phyloP scores from a whole-genome alignment of 2,113 vertebrate genomes.

The Tychaedon coryphoeus region DNA sequence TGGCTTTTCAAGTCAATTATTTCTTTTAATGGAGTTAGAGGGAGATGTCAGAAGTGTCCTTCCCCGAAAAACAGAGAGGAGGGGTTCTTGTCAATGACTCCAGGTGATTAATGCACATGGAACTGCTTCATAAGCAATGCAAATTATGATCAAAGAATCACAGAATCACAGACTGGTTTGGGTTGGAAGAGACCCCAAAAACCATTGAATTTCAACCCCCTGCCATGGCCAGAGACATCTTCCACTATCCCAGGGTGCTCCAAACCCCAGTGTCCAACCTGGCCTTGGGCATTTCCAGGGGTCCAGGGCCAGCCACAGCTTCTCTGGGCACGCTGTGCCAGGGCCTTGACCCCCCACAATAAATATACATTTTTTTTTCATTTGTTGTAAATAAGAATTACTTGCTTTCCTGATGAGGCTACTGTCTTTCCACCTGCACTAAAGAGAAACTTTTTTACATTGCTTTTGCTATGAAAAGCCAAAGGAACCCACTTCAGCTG shows the following conservation, averaged over 20 bases:
- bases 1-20: background rate
- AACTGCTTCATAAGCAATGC: background rate
- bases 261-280: rapidly evolving
- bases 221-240: rapidly evolving
- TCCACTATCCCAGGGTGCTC: rapidly evolving
- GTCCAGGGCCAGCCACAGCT: background rate
- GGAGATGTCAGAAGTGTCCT: background rate
- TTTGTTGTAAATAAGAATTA: background rate
- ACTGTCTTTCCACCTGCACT: rapidly evolving
- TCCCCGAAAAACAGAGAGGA: background rate
- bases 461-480: background rate
- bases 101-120: background rate
- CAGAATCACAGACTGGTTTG: background rate
- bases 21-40: background rate
- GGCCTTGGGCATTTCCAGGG: background rate
- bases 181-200: background rate
- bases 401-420: background rate
- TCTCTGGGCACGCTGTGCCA: background rate
- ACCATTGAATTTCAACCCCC: rapidly evolving
- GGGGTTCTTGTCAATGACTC: background rate
- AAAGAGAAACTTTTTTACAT: background rate
- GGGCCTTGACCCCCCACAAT: rapidly evolving
- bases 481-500: background rate
- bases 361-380: rapidly evolving
- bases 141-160: background rate